These are phyloP conservation scores for Staurois parvus DNA, from an alignment of 2,797 vertebrate genomes.

Conservation along the genomic window DNA sequence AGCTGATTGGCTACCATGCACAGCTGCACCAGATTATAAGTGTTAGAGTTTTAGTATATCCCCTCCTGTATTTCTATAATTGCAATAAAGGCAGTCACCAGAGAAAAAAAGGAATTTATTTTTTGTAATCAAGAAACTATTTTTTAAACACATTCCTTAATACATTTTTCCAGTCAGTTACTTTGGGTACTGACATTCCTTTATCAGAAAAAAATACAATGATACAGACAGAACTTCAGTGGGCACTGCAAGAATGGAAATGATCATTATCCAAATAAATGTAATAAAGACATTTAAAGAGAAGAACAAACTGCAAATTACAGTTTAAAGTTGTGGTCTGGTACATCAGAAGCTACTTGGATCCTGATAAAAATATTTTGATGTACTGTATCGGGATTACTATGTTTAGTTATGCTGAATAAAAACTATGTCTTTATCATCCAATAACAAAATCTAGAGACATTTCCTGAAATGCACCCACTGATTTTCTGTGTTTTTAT, in stretches of 20 bases:
- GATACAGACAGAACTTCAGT: constrained; percentile 45
- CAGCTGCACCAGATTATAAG: too few species aligned
- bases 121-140: constrained; percentile 46
- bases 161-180: constrained; percentile 44
- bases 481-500: too few species aligned
- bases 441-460: too few species aligned
- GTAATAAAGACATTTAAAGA: constrained; percentile 40
- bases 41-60: too few species aligned
- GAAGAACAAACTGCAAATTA: constrained; percentile 1
- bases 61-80: too few species aligned
- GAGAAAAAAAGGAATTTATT: constrained; percentile 30
- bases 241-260: constrained; percentile 32
- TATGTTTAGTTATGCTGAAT: too few species aligned
- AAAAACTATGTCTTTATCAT: too few species aligned
- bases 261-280: constrained; percentile 39
- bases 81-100: constrained; percentile 32
- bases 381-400: too few species aligned
- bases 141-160: constrained; percentile 31
- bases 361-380: too few species aligned
- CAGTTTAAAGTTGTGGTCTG: too few species aligned
- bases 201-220: constrained; percentile 40
- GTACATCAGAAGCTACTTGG: background rate
- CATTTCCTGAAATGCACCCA: too few species aligned
- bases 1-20: too few species aligned
- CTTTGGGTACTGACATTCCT: constrained; percentile 37